Base-by-base conservation (phyloP, 2,888 invertebrate genomes). In the Buathra laborator region DNA sequence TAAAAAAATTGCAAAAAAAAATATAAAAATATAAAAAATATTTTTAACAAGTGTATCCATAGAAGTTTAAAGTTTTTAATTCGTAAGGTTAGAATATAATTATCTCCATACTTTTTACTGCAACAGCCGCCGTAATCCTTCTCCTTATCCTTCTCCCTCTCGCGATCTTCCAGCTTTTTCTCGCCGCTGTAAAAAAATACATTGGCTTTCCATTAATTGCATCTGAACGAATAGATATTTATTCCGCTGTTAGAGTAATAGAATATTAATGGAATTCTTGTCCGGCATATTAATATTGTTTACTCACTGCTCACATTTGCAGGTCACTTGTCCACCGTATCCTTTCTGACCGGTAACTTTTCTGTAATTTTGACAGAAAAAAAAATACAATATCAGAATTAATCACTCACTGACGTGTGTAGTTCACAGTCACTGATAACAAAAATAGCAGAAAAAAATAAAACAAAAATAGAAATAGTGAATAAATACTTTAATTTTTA, bases 271-370 rank as follows among this genome's bases (percentile, higher is more conserved):
- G 12, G 48, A 48, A 59, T 74, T 59, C 37, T 24, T n/a, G 5
- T 32, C n/a, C n/a, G 37, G 7, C 1, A 51, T 29, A 51, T 19
- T 32, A 32, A 24, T 78, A 37, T 53, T 59, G 59, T 48, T 67
- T 59, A 87, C 91, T 91, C 81, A 92, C 91, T 87, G 83, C 7
- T 90, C 89, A 84, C 92, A 92, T 86, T 88, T 89, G 77, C 92
- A 92, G 10, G 92, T 92, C 51, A 91, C 90, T 82, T 92, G 91
- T n/a, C 92, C 92, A 2, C 87, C 37, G 43, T 92, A 92, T 24
- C 90, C 91, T 44, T 92, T 92, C 77, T 91, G 92, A 46, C 76
- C 59, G 59, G 89, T 90, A 5, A 91, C 89, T 88, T 91, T 92
- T 76, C 92, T 92, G 78, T 37, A 87, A 74, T 59, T 37, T 56